Evolutionary conservation across 2,888 invertebrate genomes (phyloP).

Genomic region (Ochropleura plecta): DNA sequence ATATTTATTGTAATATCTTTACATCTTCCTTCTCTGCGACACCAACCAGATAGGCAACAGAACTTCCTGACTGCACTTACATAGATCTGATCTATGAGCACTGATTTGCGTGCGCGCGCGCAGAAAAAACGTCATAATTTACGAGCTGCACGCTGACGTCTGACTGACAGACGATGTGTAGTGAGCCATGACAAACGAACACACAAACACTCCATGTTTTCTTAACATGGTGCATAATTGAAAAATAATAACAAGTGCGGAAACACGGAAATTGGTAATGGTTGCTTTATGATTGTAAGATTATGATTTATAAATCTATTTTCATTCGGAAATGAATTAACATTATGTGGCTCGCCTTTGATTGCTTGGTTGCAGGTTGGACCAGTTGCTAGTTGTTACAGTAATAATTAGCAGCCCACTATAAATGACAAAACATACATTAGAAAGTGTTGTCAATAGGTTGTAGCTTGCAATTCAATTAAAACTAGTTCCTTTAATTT

Average conservation of each 20-base stretch:
- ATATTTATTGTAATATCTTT: neutral
- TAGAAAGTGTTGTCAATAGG: constrained; percentile 5
- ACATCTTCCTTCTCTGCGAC: constrained; percentile 38
- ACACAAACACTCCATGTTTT: constrained; percentile 39
- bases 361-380: constrained; percentile 36
- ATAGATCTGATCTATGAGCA: constrained; percentile 56
- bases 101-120: constrained; percentile 83
- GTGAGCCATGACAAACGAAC: constrained; percentile 64
- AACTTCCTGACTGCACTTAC: neutral
- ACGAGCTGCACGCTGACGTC: constrained; percentile 75
- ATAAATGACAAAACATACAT: constrained; percentile 19
- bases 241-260: constrained; percentile 40
- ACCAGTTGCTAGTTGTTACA: constrained; percentile 30
- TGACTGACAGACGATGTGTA: constrained; percentile 78
- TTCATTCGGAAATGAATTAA: constrained; percentile 55
- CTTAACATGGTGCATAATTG: constrained; percentile 51
- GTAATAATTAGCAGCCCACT: constrained; percentile 27
- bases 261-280: constrained; percentile 55
- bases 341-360: constrained; percentile 47
- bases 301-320: constrained; percentile 58
- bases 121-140: constrained; percentile 83
- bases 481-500: neutral
- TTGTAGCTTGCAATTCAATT: neutral
- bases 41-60: constrained; percentile 43
- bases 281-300: constrained; percentile 51